A percentile compares a stretch with the other conserved stretches of the same genome.
These are phyloP conservation scores for Nematopogon swammerdamellus DNA, from an alignment of 2,888 invertebrate genomes.

Conservation along the genomic window DNA sequence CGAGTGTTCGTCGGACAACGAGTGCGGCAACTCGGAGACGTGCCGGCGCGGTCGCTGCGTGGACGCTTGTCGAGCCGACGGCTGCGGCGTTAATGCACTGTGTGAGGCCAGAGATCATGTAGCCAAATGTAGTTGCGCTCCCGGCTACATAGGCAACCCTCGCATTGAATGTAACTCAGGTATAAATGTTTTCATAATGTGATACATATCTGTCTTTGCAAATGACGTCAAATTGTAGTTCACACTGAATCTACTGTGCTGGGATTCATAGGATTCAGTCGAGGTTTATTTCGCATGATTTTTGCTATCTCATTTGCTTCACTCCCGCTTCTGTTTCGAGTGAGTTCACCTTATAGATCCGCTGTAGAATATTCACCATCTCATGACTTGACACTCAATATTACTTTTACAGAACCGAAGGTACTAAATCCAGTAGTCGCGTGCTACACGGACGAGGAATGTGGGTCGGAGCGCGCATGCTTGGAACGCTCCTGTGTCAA, in stretches of 20 bases:
- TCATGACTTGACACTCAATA: no score
- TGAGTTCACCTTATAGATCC: no score
- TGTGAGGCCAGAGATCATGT: slow-evolving; percentile 74
- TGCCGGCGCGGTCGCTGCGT: slow-evolving; percentile 75
- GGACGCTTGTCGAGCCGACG: slow-evolving; percentile 73
- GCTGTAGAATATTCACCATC: no score
- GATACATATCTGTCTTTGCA: no score
- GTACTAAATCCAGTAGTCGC: slow-evolving; percentile 43
- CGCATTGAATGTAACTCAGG: slow-evolving; percentile 69
- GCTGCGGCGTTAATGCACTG: slow-evolving; percentile 80
- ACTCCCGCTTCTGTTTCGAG: no score
- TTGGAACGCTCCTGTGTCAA: slow-evolving; percentile 73
- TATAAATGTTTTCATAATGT: slow-evolving; percentile 15
- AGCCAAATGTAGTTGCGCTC: slow-evolving; percentile 74
- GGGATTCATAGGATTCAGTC: no score
- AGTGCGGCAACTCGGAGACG: slow-evolving; percentile 71
- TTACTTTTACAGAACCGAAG: slow-evolving; percentile 17
- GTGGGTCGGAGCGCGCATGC: slow-evolving; percentile 71
- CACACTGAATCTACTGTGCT: no score
- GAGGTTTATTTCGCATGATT: no score
- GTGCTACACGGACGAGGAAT: slow-evolving; percentile 77
- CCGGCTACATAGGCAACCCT: slow-evolving; percentile 75
- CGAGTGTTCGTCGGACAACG: slow-evolving; percentile 69
- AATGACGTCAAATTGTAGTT: no score
- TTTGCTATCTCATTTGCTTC: no score